phyloP scores from a whole-genome alignment of 2,113 vertebrate genomes.

The Calyptommatus sinebrachiatus region DNA sequence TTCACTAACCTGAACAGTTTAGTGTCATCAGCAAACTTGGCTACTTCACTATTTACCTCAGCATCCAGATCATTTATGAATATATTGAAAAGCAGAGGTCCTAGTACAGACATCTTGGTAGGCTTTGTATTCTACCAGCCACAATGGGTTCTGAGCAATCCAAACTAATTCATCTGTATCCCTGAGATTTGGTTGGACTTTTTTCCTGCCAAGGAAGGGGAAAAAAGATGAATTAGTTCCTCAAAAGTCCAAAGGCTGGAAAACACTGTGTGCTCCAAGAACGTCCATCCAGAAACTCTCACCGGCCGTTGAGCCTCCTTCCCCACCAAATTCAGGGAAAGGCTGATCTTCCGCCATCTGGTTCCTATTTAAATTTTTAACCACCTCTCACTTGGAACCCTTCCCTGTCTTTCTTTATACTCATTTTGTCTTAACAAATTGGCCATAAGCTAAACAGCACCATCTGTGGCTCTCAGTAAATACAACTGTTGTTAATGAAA shows the following conservation, averaged over 20 bases:
- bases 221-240: constrained; percentile 28
- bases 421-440: constrained; percentile 85
- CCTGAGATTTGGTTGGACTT: not conserved
- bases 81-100: no score
- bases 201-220: not conserved
- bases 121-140: not conserved
- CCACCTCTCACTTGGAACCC: constrained; percentile 83
- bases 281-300: constrained; percentile 70
- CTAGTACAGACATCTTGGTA: no score
- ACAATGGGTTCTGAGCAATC: not conserved
- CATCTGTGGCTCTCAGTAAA: constrained; percentile 90
- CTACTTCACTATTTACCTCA: no score
- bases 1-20: no score
- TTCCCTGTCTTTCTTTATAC: constrained; percentile 76
- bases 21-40: no score
- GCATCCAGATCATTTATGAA: no score
- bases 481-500: constrained; percentile 98
- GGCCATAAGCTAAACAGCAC: constrained; percentile 84
- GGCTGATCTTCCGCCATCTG: constrained; percentile 81
- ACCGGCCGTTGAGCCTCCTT: constrained; percentile 66
- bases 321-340: constrained; percentile 79
- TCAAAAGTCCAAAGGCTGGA: constrained; percentile 51
- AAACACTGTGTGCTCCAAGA: constrained; percentile 55
- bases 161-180: not conserved
- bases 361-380: constrained; percentile 83